Evolutionary conservation across 1,140 invertebrate species (phyloP).

Genomic region (Hypothenemus hampei): DNA sequence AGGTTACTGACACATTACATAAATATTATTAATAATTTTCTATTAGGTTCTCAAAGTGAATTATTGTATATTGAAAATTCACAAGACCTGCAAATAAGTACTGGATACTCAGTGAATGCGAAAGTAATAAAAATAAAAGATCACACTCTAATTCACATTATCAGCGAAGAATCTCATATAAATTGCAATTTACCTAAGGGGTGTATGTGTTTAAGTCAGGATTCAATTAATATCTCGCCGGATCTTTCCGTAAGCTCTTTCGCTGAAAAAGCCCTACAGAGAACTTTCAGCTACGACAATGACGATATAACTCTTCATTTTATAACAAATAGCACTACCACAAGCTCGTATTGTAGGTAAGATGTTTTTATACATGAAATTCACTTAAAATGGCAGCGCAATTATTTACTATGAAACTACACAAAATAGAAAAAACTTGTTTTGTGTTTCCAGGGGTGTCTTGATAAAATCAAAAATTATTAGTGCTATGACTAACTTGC

Average conservation of each 20-base stretch:
- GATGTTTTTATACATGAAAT: neutral
- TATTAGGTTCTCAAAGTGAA: slow-evolving; percentile 35
- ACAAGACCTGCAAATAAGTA: slow-evolving; percentile 30
- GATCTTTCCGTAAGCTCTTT: slow-evolving; percentile 30
- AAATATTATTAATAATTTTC: neutral
- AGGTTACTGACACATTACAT: too few species aligned
- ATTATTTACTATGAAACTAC: neutral
- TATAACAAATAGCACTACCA: slow-evolving; percentile 37
- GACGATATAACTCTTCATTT: slow-evolving; percentile 33
- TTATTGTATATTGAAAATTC: slow-evolving; percentile 40
- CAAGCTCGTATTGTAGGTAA: slow-evolving; percentile 33
- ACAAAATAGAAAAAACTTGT: neutral
- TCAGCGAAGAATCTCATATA: slow-evolving; percentile 29
- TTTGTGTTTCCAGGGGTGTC: neutral
- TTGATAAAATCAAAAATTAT: too few species aligned
- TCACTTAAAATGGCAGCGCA: too few species aligned
- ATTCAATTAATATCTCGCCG: slow-evolving; percentile 35
- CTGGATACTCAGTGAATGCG: slow-evolving; percentile 30
- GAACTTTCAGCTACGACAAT: slow-evolving; percentile 37
- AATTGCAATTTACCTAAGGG: slow-evolving; percentile 34
- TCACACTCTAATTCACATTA: slow-evolving; percentile 34
- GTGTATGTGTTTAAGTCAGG: slow-evolving; percentile 36
- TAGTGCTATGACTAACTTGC: too few species aligned
- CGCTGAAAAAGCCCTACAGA: slow-evolving; percentile 31
- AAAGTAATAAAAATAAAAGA: slow-evolving; percentile 28